phyloP scores from a whole-genome alignment of 2,888 invertebrate genomes.

The Sympetrum striolatum region DNA sequence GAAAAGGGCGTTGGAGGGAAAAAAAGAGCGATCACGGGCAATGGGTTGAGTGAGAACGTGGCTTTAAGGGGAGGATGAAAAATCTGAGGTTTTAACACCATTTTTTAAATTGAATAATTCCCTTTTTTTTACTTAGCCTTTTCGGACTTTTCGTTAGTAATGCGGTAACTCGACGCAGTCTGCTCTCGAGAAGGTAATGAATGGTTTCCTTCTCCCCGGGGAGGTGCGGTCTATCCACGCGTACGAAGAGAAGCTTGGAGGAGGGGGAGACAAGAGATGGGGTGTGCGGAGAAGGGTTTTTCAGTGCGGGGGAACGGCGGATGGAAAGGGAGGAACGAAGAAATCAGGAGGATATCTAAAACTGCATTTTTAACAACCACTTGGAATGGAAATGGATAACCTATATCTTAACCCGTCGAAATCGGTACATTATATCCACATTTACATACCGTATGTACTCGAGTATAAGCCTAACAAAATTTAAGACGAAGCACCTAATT shows the following conservation, averaged over 20 bases:
- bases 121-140: background rate
- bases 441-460: no score
- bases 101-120: constrained; percentile 39
- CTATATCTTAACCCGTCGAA: no score
- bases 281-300: background rate
- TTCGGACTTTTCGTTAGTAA: constrained; percentile 18
- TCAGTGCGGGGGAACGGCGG: background rate
- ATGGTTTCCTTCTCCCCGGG: constrained; percentile 1
- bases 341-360: no score
- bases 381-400: no score
- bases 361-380: no score
- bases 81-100: constrained; percentile 1
- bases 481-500: no score
- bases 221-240: constrained; percentile 13
- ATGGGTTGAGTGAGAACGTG: background rate
- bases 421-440: no score
- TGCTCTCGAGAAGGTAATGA: constrained; percentile 18
- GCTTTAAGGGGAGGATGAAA: background rate
- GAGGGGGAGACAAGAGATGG: background rate
- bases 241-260: background rate
- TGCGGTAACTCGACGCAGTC: background rate
- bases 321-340: background rate
- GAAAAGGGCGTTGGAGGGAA: background rate
- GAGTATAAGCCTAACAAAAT: no score
- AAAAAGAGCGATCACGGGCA: background rate